Evolutionary conservation across 2,113 vertebrate genomes (phyloP), one percentile per base, ranked within the genome.

Genomic region (Phylloscopus trochilus): DNA sequence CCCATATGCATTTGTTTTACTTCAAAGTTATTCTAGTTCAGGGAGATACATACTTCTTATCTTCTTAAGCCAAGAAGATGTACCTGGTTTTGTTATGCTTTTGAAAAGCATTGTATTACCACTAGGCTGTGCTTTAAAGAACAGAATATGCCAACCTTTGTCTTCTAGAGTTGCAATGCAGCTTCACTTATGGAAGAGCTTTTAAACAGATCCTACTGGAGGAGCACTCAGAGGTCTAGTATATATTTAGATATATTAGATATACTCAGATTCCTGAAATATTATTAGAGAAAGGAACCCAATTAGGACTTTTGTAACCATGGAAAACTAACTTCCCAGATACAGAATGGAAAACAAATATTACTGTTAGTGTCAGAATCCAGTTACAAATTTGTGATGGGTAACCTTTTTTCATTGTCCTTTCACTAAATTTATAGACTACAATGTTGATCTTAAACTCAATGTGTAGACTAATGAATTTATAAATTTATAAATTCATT

Each of bases 181-280:
- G 4, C 63, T 92, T 93, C 26, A 24, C 53, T 94, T 94, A 62
- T 31, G 39, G 35, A 70, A 74, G 37, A 83, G 21, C 37, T 74
- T 82, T 83, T 96, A 89, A 89, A 70, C 64, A 83, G 77, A 77
- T 87, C 55, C 76, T 77, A 51, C 60, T 89, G n/a, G 69, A 94
- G 85, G 44, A 90, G n/a, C 47, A 90, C 87, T 60, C 62, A 64
- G 8, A 49, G 24, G 58, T 92, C 85, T 85, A 83, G 44, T 76
- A 73, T 68, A 64, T 82, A 63, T 94, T 91, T 85, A 81, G 62
- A 59, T 93, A 56, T 90, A 96, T 92, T 91, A 82, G 47, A 63
- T 88, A 70, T 39, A 68, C 89, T 89, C 78, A 85, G 44, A 69
- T 84, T 90, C 37, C 49, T 90, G 78, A 91, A 93, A 85, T 94